A percentile compares a stretch with the other conserved stretches of the same genome.
Evolutionary conservation across 1,140 invertebrate species (phyloP).

Genomic region (Heliconius congener): DNA sequence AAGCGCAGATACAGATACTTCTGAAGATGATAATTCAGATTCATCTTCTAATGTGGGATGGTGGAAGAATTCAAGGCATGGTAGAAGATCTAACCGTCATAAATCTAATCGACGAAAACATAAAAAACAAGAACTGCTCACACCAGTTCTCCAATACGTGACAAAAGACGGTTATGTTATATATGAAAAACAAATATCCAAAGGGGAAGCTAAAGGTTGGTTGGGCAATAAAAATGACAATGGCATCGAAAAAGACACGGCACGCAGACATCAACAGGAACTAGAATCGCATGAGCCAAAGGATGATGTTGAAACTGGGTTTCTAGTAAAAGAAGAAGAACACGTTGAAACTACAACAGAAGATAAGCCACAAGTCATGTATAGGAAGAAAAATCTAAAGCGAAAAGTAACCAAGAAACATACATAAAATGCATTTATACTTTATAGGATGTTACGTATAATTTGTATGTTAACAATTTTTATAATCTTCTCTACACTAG

Average conservation of each 20-base stretch:
- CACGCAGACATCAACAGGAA: slow-evolving; percentile 37
- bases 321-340: slow-evolving; percentile 35
- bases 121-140: slow-evolving; percentile 51
- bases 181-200: slow-evolving; percentile 70
- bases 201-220: slow-evolving; percentile 68
- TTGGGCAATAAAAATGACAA: slow-evolving; percentile 45
- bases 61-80: slow-evolving; percentile 45
- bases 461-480: slow-evolving; percentile 17
- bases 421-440: not conserved
- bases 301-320: slow-evolving; percentile 28
- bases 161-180: slow-evolving; percentile 74
- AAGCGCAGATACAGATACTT: slow-evolving; percentile 47
- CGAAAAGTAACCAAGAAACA: slow-evolving; percentile 31
- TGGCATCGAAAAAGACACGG: slow-evolving; percentile 22
- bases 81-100: slow-evolving; percentile 39
- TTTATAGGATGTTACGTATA: not conserved
- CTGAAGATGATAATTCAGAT: slow-evolving; percentile 45
- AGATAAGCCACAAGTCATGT: slow-evolving; percentile 20
- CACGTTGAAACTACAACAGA: slow-evolving; percentile 39
- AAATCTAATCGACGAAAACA: slow-evolving; percentile 41
- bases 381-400: slow-evolving; percentile 32
- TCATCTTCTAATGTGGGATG: slow-evolving; percentile 47
- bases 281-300: slow-evolving; percentile 31
- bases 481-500: slow-evolving; percentile 3
- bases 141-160: slow-evolving; percentile 66